Percentiles rank a stretch among this genome's conserved stretches.
phyloP scores from a whole-genome alignment of 2,113 vertebrate species.

The Trichomycterus rosablanca region DNA sequence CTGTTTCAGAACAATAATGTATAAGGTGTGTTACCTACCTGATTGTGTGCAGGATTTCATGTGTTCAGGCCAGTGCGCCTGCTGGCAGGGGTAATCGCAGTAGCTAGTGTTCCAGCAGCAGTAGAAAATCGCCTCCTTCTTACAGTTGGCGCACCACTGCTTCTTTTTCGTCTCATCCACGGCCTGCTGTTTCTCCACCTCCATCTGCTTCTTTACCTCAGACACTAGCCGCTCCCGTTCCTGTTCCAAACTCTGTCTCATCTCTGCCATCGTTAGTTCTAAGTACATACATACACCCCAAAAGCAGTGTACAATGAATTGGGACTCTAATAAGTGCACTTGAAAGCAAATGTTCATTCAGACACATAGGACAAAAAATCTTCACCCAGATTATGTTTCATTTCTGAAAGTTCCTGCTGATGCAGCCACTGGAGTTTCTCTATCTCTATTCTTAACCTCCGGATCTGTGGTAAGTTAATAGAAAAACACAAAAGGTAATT shows the following conservation, averaged over 20 bases:
- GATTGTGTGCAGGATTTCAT: conserved; percentile 99
- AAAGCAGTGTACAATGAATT: too few relatives aligned
- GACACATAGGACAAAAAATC: too few relatives aligned
- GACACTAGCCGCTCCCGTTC: conserved; percentile 86
- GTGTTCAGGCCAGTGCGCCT: conserved; percentile 97
- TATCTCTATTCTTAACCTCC: conserved; percentile 91
- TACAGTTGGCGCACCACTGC: conserved; percentile 96
- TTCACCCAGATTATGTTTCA: conserved; percentile 98
- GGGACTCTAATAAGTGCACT: too few relatives aligned
- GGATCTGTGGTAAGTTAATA: too few relatives aligned
- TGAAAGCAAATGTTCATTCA: too few relatives aligned
- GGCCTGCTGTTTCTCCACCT: conserved; percentile 88
- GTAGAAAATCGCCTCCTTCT: conserved; percentile 96
- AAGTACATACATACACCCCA: too few relatives aligned
- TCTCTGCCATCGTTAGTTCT: conserved; percentile 97
- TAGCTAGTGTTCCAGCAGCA: conserved; percentile 99
- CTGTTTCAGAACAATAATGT: too few relatives aligned
- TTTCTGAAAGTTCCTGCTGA: conserved; percentile 94
- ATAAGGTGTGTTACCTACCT: too few relatives aligned
- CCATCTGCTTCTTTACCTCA: conserved; percentile 91
- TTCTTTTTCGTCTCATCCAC: conserved; percentile 99
- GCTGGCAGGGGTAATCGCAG: conserved; percentile 97
- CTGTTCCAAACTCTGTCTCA: conserved; percentile 97
- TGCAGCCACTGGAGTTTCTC: conserved; percentile 97
- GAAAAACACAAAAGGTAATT: too few relatives aligned